These are phyloP conservation scores for Dolichotis patagonum DNA, from an alignment of 2,113 vertebrate species.

Conservation along the genomic window DNA sequence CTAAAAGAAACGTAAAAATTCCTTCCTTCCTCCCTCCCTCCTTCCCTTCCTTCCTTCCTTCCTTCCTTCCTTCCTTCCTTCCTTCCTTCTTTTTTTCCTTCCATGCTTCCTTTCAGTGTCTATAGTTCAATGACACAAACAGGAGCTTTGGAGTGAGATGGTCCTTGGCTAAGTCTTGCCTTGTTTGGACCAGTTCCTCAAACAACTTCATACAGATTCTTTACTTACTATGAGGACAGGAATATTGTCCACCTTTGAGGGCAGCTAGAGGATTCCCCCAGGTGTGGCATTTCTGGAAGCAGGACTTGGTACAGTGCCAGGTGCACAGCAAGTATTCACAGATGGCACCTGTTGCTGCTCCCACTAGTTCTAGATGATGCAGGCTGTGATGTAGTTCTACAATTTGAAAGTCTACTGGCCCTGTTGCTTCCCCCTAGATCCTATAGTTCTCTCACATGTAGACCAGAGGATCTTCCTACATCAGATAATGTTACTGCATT, in stretches of 20 bases:
- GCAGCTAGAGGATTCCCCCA: not conserved
- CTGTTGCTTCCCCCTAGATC: not conserved
- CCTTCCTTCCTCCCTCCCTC: not conserved
- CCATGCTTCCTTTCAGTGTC: not conserved
- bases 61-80: no score
- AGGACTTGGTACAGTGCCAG: not conserved
- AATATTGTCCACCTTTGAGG: fast-evolving
- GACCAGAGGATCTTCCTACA: fast-evolving
- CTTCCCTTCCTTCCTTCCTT: no score
- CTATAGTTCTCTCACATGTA: not conserved
- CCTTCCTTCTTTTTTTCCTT: not conserved
- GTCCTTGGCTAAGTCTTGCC: no score
- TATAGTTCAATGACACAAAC: not conserved
- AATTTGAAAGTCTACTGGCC: not conserved
- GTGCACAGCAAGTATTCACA: not conserved
- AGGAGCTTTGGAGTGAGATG: not conserved
- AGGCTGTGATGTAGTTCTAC: fast-evolving
- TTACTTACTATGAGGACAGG: not conserved
- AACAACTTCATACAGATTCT: no score
- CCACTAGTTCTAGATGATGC: fast-evolving
- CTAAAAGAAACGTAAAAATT: not conserved
- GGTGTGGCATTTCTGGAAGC: not conserved
- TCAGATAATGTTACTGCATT: no score
- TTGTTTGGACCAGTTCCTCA: not conserved
- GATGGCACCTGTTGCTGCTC: fast-evolving